Evolutionary conservation across 2,797 vertebrate species (phyloP).

Genomic region (Siniperca undulata): DNA sequence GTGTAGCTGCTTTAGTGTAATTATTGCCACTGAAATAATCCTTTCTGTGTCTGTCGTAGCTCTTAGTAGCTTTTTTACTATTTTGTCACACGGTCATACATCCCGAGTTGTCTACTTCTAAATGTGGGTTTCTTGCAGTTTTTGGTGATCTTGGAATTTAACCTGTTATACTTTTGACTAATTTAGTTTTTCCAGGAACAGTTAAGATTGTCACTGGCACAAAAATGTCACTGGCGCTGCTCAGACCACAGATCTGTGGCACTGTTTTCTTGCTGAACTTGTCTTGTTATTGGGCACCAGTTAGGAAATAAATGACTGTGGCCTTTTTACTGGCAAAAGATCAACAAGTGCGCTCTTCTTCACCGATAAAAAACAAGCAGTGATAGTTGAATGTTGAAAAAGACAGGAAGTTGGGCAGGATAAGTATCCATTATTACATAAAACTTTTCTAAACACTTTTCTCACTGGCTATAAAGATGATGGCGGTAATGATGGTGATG

Average conservation of each 20-base stretch:
- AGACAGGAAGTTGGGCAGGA: not conserved
- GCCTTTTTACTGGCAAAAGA: too few relatives aligned
- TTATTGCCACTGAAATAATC: not conserved
- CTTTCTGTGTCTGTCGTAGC: not conserved
- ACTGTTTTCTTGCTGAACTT: not conserved
- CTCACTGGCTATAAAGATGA: not conserved
- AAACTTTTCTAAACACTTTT: not conserved
- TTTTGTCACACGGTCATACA: not conserved
- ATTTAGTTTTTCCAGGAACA: conserved; percentile 4
- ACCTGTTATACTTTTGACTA: not conserved
- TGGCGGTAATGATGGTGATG: not conserved
- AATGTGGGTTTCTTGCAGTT: not conserved
- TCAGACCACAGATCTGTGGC: not conserved
- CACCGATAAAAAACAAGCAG: too few relatives aligned
- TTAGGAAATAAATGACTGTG: too few relatives aligned
- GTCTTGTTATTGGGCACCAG: not conserved
- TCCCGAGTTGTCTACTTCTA: not conserved
- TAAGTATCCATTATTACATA: not conserved
- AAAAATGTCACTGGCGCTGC: not conserved
- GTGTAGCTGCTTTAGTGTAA: not conserved
- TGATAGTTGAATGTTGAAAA: not conserved
- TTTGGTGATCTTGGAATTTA: not conserved
- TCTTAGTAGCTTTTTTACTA: not conserved
- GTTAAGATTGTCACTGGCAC: not conserved
- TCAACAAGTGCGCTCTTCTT: too few relatives aligned